Evolutionary conservation across 2,113 vertebrate genomes (phyloP).

Genomic region (Scopus umbretta): DNA sequence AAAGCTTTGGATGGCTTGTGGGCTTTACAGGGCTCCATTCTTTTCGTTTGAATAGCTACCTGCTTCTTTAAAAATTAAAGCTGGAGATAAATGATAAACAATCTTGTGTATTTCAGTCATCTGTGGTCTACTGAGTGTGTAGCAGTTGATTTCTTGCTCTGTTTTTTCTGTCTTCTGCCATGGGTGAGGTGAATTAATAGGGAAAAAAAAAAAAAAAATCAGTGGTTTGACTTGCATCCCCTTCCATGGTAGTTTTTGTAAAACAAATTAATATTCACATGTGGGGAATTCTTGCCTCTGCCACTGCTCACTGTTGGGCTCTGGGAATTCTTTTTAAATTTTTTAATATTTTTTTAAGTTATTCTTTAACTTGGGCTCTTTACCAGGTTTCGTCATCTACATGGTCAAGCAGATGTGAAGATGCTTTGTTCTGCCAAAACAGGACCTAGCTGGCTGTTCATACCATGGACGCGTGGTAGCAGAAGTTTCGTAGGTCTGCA

Average conservation of each 20-base stretch:
- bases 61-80: background rate
- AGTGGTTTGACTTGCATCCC: background rate
- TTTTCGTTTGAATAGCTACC: background rate
- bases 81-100: background rate
- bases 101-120: background rate
- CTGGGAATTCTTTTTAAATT: background rate
- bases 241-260: background rate
- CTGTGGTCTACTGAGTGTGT: background rate
- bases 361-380: background rate
- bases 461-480: background rate
- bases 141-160: background rate
- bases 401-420: background rate
- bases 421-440: background rate
- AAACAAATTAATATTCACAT: background rate
- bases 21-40: background rate
- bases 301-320: background rate
- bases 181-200: background rate
- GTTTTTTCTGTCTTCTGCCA: background rate
- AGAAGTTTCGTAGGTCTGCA: background rate
- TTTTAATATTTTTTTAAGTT: background rate
- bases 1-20: background rate
- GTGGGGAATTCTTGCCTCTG: background rate
- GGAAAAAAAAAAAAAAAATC: background rate
- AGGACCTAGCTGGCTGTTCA: background rate
- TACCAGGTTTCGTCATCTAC: background rate